phyloP scores from a whole-genome alignment of 2,113 vertebrate species.

The Symphodus melops region DNA sequence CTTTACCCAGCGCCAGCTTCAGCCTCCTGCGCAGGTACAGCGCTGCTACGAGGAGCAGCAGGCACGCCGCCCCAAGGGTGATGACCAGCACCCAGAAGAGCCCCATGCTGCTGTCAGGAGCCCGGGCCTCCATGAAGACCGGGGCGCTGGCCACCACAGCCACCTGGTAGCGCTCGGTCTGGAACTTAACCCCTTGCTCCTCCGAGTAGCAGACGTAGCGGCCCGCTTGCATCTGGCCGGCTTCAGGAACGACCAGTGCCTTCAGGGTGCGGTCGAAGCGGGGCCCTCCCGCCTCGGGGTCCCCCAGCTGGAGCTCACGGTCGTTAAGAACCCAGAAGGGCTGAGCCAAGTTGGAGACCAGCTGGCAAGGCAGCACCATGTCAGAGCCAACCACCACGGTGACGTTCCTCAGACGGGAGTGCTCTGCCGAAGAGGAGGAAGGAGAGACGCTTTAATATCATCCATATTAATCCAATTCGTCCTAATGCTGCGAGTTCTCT shows the following conservation, averaged over 20 bases:
- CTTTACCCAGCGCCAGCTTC: constrained; percentile 90
- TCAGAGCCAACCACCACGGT: constrained; percentile 92
- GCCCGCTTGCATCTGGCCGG: constrained; percentile 84
- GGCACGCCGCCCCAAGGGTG: constrained; percentile 88
- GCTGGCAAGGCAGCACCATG: constrained; percentile 92
- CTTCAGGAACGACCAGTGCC: constrained; percentile 87
- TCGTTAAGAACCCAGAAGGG: constrained; percentile 91
- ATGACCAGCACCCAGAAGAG: constrained; percentile 94
- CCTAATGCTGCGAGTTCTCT: constrained; percentile 15
- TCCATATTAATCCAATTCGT: constrained; percentile 39
- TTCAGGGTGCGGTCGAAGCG: constrained; percentile 86
- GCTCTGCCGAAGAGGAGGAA: constrained; percentile 73
- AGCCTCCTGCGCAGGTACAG: constrained; percentile 90
- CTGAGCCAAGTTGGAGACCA: constrained; percentile 93
- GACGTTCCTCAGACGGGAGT: constrained; percentile 86
- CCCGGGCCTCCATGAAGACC: constrained; percentile 88
- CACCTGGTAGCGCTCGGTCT: constrained; percentile 88
- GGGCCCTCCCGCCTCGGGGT: constrained; percentile 69
- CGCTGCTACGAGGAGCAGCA: constrained; percentile 87
- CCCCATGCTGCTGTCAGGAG: constrained; percentile 89
- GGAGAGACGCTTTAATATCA: constrained; percentile 20
- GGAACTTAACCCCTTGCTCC: constrained; percentile 88
- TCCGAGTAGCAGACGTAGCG: constrained; percentile 90
- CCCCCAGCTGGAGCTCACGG: constrained; percentile 80
- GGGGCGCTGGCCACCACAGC: constrained; percentile 85